Conservation (phyloP, 2,113 vertebrate species). For the Ia io region DNA sequence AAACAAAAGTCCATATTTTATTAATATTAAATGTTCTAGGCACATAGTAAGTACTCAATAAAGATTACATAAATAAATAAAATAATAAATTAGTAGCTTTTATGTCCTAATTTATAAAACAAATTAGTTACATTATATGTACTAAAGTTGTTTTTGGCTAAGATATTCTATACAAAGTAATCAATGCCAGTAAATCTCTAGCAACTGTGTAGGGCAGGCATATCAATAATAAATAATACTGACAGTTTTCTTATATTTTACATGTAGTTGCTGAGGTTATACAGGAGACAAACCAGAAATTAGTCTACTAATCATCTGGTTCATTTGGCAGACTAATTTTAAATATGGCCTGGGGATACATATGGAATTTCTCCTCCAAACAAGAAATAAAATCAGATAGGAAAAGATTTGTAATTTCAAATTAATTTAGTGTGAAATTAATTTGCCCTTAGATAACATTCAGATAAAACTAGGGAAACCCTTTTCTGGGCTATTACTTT, state of each 20-base stretch:
- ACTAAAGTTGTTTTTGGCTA: neutral
- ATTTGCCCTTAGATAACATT: slow-evolving; percentile 91
- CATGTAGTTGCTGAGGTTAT: neutral
- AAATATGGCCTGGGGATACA: neutral
- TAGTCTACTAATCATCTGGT: neutral
- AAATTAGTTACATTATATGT: neutral
- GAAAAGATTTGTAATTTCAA: neutral
- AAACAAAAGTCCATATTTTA: neutral
- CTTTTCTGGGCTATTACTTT: slow-evolving; percentile 90
- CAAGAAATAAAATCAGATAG: slow-evolving; percentile 11
- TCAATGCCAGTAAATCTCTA: neutral
- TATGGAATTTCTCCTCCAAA: neutral
- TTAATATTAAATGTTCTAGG: neutral
- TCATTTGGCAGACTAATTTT: slow-evolving; percentile 23
- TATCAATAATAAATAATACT: neutral
- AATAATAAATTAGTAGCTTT: neutral
- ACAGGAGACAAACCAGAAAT: neutral
- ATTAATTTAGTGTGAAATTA: neutral
- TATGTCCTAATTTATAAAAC: neutral
- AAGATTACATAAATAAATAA: neutral
- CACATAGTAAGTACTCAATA: slow-evolving; percentile 10
- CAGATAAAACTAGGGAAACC: slow-evolving; percentile 91
- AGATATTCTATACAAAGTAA: neutral
- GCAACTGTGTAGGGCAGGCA: neutral
- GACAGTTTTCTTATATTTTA: slow-evolving; percentile 2